Conservation (phyloP, 2,888 invertebrate species). For the Trichogramma dendrolimi region DNA sequence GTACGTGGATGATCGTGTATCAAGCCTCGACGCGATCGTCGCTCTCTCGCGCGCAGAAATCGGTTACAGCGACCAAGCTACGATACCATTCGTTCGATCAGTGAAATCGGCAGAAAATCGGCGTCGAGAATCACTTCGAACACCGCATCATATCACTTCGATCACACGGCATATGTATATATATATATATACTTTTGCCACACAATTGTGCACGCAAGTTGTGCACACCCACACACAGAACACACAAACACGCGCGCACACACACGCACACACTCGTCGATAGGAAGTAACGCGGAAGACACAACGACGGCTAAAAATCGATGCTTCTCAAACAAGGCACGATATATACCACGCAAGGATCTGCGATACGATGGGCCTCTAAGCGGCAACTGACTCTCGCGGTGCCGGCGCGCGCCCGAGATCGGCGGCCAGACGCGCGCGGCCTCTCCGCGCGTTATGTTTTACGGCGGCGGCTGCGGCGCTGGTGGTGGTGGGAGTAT, state of each 20-base stretch:
- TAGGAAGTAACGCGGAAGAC: too few species aligned
- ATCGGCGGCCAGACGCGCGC: not conserved
- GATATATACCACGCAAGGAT: not conserved
- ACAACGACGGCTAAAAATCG: too few species aligned
- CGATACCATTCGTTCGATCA: not conserved
- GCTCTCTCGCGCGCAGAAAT: not conserved
- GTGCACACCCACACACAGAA: constrained; percentile 4
- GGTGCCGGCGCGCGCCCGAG: constrained; percentile 5
- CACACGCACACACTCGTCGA: not conserved
- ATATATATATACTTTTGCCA: not conserved
- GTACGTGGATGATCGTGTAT: constrained; percentile 30
- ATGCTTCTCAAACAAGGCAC: too few species aligned
- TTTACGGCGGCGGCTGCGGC: constrained; percentile 6
- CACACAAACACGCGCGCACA: not conserved
- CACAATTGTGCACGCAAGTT: not conserved
- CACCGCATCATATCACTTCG: not conserved
- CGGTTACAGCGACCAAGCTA: not conserved
- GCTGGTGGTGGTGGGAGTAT: too few species aligned
- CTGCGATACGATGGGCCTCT: constrained; percentile 37
- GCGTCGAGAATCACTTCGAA: not conserved
- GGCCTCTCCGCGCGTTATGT: not conserved
- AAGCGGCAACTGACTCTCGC: constrained; percentile 45
- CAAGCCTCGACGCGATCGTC: not conserved
- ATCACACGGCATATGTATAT: not conserved
- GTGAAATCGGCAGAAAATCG: not conserved